Evolutionary conservation across 2,113 vertebrate species (phyloP).

Genomic region (Herpailurus yagouaroundi): DNA sequence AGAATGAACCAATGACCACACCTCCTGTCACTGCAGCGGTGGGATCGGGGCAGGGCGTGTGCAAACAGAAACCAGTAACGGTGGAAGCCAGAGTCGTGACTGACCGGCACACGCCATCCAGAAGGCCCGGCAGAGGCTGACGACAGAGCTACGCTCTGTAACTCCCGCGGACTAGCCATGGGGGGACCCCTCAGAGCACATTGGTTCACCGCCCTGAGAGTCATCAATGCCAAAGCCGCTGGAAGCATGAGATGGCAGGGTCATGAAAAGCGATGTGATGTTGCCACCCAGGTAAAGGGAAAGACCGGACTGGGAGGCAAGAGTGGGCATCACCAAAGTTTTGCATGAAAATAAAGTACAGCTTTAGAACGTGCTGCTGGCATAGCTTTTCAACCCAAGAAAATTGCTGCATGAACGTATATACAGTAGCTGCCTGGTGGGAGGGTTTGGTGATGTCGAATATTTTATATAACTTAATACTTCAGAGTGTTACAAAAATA

Average conservation of each 20-base stretch:
- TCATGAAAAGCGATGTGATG: slow-evolving; percentile 88
- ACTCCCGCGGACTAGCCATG: neutral
- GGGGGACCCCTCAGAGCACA: slow-evolving; percentile 83
- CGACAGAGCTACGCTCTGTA: neutral
- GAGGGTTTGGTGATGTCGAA: slow-evolving; percentile 86
- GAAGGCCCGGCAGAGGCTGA: neutral
- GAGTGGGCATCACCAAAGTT: slow-evolving; percentile 96
- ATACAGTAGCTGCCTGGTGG: slow-evolving; percentile 64
- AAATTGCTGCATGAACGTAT: slow-evolving; percentile 65
- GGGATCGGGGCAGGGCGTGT: neutral
- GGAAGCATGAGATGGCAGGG: slow-evolving; percentile 90
- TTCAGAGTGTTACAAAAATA: slow-evolving; percentile 81
- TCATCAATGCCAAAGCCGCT: slow-evolving; percentile 85
- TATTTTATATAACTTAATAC: slow-evolving; percentile 81
- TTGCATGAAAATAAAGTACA: slow-evolving; percentile 81
- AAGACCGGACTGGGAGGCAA: slow-evolving; percentile 86
- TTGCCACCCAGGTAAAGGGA: slow-evolving; percentile 86
- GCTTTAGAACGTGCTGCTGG: slow-evolving; percentile 71
- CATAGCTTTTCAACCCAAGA: slow-evolving; percentile 76
- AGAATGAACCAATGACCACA: slow-evolving; percentile 92
- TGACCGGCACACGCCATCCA: neutral
- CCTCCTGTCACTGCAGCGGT: neutral
- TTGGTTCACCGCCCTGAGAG: slow-evolving; percentile 88
- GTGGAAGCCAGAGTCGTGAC: neutral
- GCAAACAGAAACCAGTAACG: neutral